Conservation (phyloP, 2,888 invertebrate genomes). For the Lamellibrachia satsuma region DNA sequence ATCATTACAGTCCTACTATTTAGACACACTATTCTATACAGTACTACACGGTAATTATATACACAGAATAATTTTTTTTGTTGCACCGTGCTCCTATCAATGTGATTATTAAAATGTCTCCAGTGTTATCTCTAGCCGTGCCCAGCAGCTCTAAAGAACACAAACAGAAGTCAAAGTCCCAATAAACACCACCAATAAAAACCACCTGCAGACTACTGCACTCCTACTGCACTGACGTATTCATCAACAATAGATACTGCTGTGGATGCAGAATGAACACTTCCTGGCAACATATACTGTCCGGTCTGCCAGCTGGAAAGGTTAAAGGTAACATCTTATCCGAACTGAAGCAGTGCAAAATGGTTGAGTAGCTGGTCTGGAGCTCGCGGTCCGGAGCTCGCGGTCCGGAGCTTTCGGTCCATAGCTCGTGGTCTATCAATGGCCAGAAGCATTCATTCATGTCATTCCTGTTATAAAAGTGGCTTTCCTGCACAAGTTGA, state of each 20-base stretch:
- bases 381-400: background rate
- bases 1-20: no score
- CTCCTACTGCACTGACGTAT: background rate
- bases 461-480: background rate
- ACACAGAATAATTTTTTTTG: background rate
- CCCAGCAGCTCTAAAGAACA: background rate
- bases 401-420: background rate
- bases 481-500: background rate
- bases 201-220: slow-evolving; percentile 13
- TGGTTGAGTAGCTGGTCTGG: background rate
- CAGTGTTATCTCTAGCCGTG: background rate
- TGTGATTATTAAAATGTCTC: background rate
- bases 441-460: slow-evolving; percentile 20
- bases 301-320: background rate
- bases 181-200: slow-evolving; percentile 18
- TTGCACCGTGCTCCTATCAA: slow-evolving; percentile 8
- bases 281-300: slow-evolving; percentile 19
- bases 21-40: background rate
- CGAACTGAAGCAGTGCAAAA: slow-evolving; percentile 1
- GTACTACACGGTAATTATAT: background rate
- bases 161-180: slow-evolving; percentile 19
- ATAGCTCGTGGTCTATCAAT: background rate
- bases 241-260: background rate
- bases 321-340: slow-evolving; percentile 22
- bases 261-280: background rate